Evolutionary conservation across 1,140 invertebrate species (phyloP), one percentile per base, ranked within the genome.

Genomic region (Tetramorium alpestre): DNA sequence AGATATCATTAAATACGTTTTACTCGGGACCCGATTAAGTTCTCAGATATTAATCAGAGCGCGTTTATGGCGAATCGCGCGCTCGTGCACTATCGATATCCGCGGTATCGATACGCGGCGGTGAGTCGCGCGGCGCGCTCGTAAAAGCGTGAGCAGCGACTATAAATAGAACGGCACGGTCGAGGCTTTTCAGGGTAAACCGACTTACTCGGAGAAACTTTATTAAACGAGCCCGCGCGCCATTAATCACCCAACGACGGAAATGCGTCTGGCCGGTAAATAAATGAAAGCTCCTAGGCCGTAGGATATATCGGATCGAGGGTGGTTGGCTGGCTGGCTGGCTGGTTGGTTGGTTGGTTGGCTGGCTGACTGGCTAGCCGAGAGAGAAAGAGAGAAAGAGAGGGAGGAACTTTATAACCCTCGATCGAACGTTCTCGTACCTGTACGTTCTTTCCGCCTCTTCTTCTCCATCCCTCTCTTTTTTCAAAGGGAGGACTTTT

Each of bases 231-330:
- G 8, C 25, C 44, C 18, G 41, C 69, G 41, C 69, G 80, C 69
- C 69, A 75, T 84, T 75, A 84, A 84, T 84, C 80, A 84, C 73
- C 73, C 47, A 78, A 51, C 70, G 73, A 85, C 60, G 82, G 82
- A 85, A 76, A 65, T 65, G 73, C 73, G 82, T 65, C 82, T 78
- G 72, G 58, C 33, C 73, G 75, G 22, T 64, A 85, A 85, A 78
- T 76, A 85, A 85, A 78, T 64, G 75, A 65, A 85, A 85, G 60
- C 47, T 76, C 38, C 65, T 62, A 47, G 33, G 60, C 33, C 70
- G 38, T 77, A 75, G 67, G 33, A 58, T 51, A 64, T 77, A 54
- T 73, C 67, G 84, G 38, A 58, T 47, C 65, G 65, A 41, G 78
- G 65, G 33, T 84, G 77, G 85, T 28, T 75, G 64, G 51, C 2